Percentiles rank a stretch among this genome's conserved stretches.
phyloP scores from a whole-genome alignment of 2,888 invertebrate species.

The Nomada ruficornis region DNA sequence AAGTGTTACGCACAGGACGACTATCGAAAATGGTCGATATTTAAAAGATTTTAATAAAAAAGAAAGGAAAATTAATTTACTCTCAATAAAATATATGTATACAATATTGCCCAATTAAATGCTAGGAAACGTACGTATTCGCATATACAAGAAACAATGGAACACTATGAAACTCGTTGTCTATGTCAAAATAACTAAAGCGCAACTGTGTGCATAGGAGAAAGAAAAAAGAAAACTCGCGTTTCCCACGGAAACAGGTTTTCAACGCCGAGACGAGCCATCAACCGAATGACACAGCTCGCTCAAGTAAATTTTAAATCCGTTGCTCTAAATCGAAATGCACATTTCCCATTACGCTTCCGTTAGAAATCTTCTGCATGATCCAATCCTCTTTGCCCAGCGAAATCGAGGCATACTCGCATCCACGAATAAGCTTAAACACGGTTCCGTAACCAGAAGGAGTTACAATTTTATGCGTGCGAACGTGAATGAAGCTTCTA shows the following conservation, averaged over 20 bases:
- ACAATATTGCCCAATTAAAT: no score
- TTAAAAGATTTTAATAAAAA: no score
- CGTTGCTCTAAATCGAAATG: constrained; percentile 26
- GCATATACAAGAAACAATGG: not conserved
- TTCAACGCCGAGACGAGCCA: not conserved
- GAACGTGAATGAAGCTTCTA: constrained; percentile 10
- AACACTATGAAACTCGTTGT: not conserved
- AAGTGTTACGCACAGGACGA: no score
- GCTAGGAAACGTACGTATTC: no score
- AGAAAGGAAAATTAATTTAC: no score
- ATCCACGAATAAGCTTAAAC: constrained; percentile 21
- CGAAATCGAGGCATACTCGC: constrained; percentile 1
- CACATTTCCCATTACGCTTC: constrained; percentile 40
- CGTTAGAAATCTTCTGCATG: constrained; percentile 33
- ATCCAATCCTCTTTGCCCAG: constrained; percentile 33
- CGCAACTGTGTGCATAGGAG: constrained; percentile 15
- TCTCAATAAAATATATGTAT: no score
- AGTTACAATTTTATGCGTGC: constrained; percentile 24
- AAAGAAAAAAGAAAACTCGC: not conserved
- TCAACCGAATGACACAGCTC: constrained; percentile 1
- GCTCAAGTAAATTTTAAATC: constrained; percentile 40
- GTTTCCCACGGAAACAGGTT: not conserved
- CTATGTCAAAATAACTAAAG: constrained; percentile 14
- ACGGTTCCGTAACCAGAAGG: constrained; percentile 28
- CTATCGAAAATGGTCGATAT: no score